Evolutionary conservation across 2,888 invertebrate species (phyloP), one percentile per base, ranked within the genome.

Genomic region (Hyalella azteca): DNA sequence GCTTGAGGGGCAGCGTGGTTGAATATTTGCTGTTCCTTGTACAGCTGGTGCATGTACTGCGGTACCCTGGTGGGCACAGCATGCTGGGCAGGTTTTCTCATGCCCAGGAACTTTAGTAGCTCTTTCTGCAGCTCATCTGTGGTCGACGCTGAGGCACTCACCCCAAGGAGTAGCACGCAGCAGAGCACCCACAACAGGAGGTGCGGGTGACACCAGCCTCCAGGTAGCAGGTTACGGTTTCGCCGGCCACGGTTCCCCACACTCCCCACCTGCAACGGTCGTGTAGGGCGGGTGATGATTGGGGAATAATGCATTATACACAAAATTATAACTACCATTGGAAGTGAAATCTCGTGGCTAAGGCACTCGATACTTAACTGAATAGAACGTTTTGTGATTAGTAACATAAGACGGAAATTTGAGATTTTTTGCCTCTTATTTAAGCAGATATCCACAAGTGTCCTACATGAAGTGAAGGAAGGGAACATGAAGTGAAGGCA

Each of bases 71-170:
- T 40, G 1, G 40, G 32, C 29, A 29, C 36, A 45, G n/a, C 45
- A 13, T 45, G 41, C n/a, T n/a, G n/a, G 26, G 29, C 15, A 4
- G 75, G 75, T 11, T 45, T 3, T 29, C 45, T 75, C 75, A 75
- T 75, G 5, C 75, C 75, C 11, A 75, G 45, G 45, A 75, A 75
- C 29, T 75, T 75, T 5, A 75, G 75, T 2, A 75, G 45, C 29
- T 75, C 75, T 75, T 75, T 45, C 22, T 75, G 75, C 45, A 75
- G 45, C n/a, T 75, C 75, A 15, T 66, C 66, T 7, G 66, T 66
- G 4, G 66, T 36, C 9, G 66, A 66, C 11, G 29, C 36, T 11
- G 66, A 32, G 15, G 66, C 9, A 4, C 36, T 66, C 39, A 15
- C n/a, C 4, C 36, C 19, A 22, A 66, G 19, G n/a, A 66, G 19